A percentile compares a stretch with the other conserved stretches of the same genome.
Conservation (phyloP, 2,888 invertebrate species). For the Drosophila nr. perissopoda region DNA sequence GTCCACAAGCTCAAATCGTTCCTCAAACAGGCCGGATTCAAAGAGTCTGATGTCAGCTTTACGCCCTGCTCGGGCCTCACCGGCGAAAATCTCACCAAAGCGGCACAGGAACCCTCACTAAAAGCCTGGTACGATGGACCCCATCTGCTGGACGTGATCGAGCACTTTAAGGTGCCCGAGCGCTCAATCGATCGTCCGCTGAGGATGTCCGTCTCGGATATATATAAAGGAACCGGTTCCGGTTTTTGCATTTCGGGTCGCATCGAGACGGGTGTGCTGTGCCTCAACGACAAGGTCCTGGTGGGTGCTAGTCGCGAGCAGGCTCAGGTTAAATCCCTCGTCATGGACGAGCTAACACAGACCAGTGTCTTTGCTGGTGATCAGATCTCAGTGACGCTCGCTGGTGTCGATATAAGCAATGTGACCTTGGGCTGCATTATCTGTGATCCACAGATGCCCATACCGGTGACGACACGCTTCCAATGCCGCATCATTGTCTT, state of each 20-base stretch:
- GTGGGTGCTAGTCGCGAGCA: constrained; percentile 94
- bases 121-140: constrained; percentile 93
- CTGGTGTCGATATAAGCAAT: constrained; percentile 92
- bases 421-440: constrained; percentile 94
- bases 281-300: constrained; percentile 93
- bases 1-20: constrained; percentile 92
- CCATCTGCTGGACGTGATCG: constrained; percentile 93
- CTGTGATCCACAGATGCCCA: constrained; percentile 92
- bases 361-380: constrained; percentile 97
- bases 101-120: constrained; percentile 88
- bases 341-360: constrained; percentile 90
- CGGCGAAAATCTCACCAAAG: constrained; percentile 94
- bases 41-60: constrained; percentile 93
- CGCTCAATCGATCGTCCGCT: constrained; percentile 95
- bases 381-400: constrained; percentile 92
- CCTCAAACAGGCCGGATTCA: constrained; percentile 96
- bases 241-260: constrained; percentile 96
- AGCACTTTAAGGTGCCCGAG: constrained; percentile 94
- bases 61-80: constrained; percentile 98
- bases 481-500: constrained; percentile 97
- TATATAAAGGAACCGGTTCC: constrained; percentile 96
- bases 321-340: constrained; percentile 91
- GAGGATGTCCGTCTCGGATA: constrained; percentile 96
- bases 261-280: constrained; percentile 95
- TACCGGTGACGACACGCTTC: constrained; percentile 92